These are phyloP conservation scores for Nothocercus nigrocapillus DNA, from an alignment of 2,113 vertebrate genomes.

Conservation along the genomic window DNA sequence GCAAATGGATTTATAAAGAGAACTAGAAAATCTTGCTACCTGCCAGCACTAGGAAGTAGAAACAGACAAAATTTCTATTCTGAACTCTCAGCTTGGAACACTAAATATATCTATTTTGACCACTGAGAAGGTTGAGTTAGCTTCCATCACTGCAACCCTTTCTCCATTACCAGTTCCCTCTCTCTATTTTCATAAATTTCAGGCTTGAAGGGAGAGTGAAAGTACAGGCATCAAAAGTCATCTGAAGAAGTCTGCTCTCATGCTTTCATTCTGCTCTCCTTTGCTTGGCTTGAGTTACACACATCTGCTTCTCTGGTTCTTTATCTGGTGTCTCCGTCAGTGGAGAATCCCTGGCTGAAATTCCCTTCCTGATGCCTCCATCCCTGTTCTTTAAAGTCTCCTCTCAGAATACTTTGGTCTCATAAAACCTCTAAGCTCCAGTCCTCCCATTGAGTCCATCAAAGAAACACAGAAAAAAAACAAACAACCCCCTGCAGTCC, in stretches of 20 bases:
- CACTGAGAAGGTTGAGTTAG: background rate
- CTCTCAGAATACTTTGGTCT: background rate
- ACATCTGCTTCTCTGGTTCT: background rate
- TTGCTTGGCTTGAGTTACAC: background rate
- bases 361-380: background rate
- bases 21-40: background rate
- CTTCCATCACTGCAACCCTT: background rate
- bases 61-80: background rate
- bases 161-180: background rate
- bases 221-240: background rate
- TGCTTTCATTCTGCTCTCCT: background rate
- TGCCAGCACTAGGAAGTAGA: background rate
- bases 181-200: background rate
- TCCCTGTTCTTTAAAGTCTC: background rate
- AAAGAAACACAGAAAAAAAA: constrained; percentile 1
- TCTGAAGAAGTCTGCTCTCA: background rate
- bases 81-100: background rate
- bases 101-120: background rate
- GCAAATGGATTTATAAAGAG: background rate
- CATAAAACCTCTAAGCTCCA: background rate
- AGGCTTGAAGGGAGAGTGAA: background rate
- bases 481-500: background rate
- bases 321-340: constrained; percentile 1
- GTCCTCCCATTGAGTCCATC: background rate
- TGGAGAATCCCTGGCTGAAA: background rate